phyloP scores from a whole-genome alignment of 2,888 invertebrate genomes.

The Trichogramma evanescens region DNA sequence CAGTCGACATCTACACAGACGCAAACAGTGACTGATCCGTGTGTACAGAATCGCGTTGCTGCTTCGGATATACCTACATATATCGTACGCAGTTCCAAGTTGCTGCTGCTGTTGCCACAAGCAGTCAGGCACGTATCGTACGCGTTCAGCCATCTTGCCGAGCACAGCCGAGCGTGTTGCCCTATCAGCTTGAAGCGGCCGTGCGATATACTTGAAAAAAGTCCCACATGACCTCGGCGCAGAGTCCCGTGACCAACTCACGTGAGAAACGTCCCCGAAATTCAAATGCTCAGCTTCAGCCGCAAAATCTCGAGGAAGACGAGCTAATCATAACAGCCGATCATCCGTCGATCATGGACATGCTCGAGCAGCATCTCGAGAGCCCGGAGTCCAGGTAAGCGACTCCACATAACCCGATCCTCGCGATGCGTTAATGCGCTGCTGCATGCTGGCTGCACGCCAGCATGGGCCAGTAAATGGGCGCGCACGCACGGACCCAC shows the following conservation, averaged over 20 bases:
- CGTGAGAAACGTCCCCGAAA: slow-evolving; percentile 43
- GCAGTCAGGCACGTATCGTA: too few relatives aligned
- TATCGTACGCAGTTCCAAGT: too few relatives aligned
- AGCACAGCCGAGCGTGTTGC: neutral
- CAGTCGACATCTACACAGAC: too few relatives aligned
- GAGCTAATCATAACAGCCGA: too few relatives aligned
- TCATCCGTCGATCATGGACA: slow-evolving; percentile 39
- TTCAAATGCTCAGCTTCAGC: slow-evolving; percentile 18
- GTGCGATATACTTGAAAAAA: slow-evolving; percentile 34
- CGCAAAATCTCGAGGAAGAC: neutral
- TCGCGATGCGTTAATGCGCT: neutral
- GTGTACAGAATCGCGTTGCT: too few relatives aligned
- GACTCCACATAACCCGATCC: neutral
- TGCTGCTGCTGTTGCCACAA: too few relatives aligned
- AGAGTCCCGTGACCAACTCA: slow-evolving; percentile 49
- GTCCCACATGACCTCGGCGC: slow-evolving; percentile 47
- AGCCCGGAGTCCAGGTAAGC: slow-evolving; percentile 43
- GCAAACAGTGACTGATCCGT: too few relatives aligned
- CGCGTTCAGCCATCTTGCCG: slow-evolving; percentile 16
- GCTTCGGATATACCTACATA: too few relatives aligned
- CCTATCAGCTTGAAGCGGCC: slow-evolving; percentile 29
- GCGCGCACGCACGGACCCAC: neutral
- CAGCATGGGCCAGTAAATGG: too few relatives aligned
- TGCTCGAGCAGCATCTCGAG: slow-evolving; percentile 45
- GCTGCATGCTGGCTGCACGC: too few relatives aligned